These are phyloP conservation scores for Druon quercuslanigerum DNA, from an alignment of 1,140 invertebrate genomes.

Conservation along the genomic window DNA sequence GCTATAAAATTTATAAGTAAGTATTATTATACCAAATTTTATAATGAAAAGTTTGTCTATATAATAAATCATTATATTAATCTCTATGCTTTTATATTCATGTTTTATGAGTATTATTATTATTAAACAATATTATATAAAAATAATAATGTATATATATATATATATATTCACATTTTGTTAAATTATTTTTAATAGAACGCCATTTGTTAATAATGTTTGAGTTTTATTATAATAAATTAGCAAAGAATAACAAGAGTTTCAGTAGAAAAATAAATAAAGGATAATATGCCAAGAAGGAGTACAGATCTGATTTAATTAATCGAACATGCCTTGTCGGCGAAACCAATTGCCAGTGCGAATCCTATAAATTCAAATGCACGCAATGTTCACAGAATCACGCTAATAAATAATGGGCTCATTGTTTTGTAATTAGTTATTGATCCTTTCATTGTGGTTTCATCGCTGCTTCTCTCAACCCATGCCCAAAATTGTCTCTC, in stretches of 20 bases:
- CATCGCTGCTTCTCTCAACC: neutral
- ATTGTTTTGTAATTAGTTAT: conserved; percentile 1
- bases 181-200: too few relatives aligned
- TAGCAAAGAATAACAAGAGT: neutral
- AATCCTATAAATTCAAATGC: conserved; percentile 13
- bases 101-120: too few relatives aligned
- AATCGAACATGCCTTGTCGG: conserved; percentile 16
- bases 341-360: conserved; percentile 4
- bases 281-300: conserved; percentile 2
- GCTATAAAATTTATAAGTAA: too few relatives aligned
- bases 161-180: too few relatives aligned
- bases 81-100: too few relatives aligned
- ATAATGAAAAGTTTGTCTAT: too few relatives aligned
- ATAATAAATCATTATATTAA: too few relatives aligned
- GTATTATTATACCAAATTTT: too few relatives aligned
- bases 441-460: conserved; percentile 4
- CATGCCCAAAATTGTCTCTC: conserved; percentile 7
- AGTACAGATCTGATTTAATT: conserved; percentile 17
- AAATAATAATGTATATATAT: too few relatives aligned
- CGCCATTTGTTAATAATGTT: too few relatives aligned
- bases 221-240: neutral
- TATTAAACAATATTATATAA: too few relatives aligned
- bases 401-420: conserved; percentile 18
- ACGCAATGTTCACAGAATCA: conserved; percentile 16
- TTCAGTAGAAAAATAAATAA: neutral